These are phyloP conservation scores for Zhuqinia jingwanae DNA, from an alignment of 2,888 invertebrate species.

Conservation along the genomic window DNA sequence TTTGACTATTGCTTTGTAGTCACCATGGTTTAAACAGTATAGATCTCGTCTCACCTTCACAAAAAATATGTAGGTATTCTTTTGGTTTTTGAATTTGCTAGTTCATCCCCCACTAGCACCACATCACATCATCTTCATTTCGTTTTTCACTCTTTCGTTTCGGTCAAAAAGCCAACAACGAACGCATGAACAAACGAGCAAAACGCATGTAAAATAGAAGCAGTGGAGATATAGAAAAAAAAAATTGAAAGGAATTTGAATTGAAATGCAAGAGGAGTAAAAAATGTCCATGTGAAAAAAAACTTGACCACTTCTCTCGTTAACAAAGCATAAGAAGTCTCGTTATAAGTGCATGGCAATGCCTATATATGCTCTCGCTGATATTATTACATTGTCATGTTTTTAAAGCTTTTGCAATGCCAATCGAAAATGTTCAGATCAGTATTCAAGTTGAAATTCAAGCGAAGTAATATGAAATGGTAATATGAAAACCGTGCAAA, in stretches of 20 bases:
- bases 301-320: slow-evolving; percentile 57
- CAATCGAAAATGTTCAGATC: slow-evolving; percentile 17
- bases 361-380: too few relatives aligned
- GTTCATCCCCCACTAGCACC: background rate
- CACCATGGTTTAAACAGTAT: background rate
- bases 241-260: slow-evolving; percentile 56
- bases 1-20: slow-evolving; percentile 13
- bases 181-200: background rate
- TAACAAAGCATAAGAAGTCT: too few relatives aligned
- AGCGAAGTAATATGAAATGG: background rate
- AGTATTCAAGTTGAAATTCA: background rate
- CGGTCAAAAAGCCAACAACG: slow-evolving; percentile 11
- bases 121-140: background rate
- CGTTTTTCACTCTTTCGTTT: slow-evolving; percentile 38
- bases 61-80: background rate
- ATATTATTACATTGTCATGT: slow-evolving; percentile 11
- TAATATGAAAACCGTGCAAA: background rate
- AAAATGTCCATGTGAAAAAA: slow-evolving; percentile 69
- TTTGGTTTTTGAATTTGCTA: background rate
- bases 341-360: background rate
- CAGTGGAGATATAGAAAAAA: background rate
- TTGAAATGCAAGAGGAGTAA: slow-evolving; percentile 50
- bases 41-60: background rate
- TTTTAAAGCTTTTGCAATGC: slow-evolving; percentile 22
- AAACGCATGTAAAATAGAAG: background rate